These are phyloP conservation scores for Luscinia luscinia DNA, from an alignment of 2,797 vertebrate genomes.

Conservation along the genomic window DNA sequence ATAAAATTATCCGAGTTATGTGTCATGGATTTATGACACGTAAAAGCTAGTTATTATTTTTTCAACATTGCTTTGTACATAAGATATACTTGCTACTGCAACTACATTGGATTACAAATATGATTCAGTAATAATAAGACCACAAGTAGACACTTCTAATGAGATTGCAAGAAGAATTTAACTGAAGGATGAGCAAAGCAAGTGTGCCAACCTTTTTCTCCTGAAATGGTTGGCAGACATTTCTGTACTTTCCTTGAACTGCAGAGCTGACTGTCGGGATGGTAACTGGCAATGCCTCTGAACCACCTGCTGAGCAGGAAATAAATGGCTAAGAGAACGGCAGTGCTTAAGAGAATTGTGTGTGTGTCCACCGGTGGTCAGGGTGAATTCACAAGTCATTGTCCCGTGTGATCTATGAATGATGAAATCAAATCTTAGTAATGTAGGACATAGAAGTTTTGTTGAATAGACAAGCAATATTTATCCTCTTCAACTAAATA, in stretches of 20 bases:
- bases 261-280: neutral
- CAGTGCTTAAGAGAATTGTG: neutral
- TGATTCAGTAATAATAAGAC: neutral
- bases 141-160: neutral
- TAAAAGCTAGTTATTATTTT: neutral
- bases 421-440: neutral
- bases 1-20: neutral
- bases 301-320: neutral
- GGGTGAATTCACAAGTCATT: neutral
- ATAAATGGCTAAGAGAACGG: neutral
- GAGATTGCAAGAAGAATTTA: neutral
- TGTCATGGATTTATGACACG: neutral
- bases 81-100: neutral
- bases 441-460: neutral
- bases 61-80: neutral
- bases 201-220: neutral
- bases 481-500: neutral
- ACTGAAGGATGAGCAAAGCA: neutral
- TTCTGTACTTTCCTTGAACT: neutral
- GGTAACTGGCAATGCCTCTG: neutral
- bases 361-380: neutral
- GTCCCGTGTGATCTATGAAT: neutral
- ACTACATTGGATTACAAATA: neutral
- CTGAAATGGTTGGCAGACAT: neutral
- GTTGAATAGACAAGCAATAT: neutral